A percentile compares a stretch with the other conserved stretches of the same genome.
phyloP scores from a whole-genome alignment of 2,797 vertebrate species.

The Acomys russatus region DNA sequence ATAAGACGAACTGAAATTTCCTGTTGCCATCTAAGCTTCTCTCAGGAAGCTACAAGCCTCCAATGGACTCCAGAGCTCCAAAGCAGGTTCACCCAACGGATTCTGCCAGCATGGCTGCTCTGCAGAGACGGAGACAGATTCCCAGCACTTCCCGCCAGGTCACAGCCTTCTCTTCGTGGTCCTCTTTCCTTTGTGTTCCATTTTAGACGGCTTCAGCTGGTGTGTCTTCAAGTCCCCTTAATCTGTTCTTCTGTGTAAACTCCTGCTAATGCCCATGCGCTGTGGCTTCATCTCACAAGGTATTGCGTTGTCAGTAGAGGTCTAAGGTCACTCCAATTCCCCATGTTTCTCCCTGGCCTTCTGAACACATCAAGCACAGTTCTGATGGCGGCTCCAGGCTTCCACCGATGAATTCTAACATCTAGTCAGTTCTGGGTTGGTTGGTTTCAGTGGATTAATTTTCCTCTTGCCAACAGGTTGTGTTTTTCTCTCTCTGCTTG shows the following conservation, averaged over 20 bases:
- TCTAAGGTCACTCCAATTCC: not conserved
- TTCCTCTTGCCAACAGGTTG: not conserved
- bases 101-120: not conserved
- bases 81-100: not conserved
- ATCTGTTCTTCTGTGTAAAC: not conserved
- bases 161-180: not conserved
- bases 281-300: not conserved
- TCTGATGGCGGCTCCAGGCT: not conserved
- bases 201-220: not conserved
- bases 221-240: not conserved
- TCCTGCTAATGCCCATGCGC: rapidly evolving
- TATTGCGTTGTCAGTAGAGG: not conserved
- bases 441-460: not conserved
- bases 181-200: not conserved
- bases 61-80: not conserved
- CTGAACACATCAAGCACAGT: too few relatives aligned
- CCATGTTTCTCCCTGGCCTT: not conserved
- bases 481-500: not conserved
- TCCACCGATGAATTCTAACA: not conserved
- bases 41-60: not conserved
- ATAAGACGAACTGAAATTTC: not conserved
- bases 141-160: not conserved
- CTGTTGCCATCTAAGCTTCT: not conserved
- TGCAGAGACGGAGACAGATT: too few relatives aligned
- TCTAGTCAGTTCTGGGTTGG: not conserved